Conservation (phyloP, 1,140 invertebrate species). For the Nasonia longicornis region DNA sequence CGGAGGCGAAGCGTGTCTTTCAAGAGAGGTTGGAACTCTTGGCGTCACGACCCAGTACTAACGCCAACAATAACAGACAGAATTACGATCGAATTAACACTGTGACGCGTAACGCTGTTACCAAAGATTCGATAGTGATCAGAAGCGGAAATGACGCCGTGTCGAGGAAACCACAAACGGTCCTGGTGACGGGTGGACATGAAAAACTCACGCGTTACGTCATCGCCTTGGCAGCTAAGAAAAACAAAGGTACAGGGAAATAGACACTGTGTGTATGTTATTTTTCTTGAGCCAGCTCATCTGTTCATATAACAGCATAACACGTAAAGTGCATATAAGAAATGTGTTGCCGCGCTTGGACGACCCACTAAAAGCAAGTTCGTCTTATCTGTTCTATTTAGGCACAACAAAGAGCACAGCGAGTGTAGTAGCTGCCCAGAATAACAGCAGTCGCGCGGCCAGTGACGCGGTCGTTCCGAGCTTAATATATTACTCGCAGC, state of each 20-base stretch:
- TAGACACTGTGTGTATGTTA: not conserved
- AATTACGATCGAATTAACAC: too few species aligned
- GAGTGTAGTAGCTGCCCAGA: not conserved
- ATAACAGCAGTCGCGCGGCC: not conserved
- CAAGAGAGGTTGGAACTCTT: not conserved
- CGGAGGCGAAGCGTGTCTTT: not conserved
- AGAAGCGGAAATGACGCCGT: too few species aligned
- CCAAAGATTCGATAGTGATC: not conserved
- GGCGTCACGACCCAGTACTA: not conserved
- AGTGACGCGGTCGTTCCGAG: not conserved
- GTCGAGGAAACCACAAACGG: not conserved
- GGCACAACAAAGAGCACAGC: not conserved
- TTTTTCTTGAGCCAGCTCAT: too few species aligned
- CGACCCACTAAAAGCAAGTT: too few species aligned
- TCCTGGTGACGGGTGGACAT: too few species aligned
- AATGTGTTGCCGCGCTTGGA: too few species aligned
- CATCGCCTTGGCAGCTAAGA: not conserved
- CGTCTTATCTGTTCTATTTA: not conserved
- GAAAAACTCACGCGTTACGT: not conserved
- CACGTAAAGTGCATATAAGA: too few species aligned
- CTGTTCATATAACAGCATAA: too few species aligned
- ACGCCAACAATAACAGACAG: not conserved
- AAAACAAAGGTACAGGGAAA: not conserved
- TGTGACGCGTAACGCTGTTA: too few species aligned
- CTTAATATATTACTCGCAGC: too few species aligned